Percentiles rank a stretch among this genome's conserved stretches.
These are phyloP conservation scores for Dolichoris vasculosae DNA, from an alignment of 1,140 invertebrate species.

Conservation along the genomic window DNA sequence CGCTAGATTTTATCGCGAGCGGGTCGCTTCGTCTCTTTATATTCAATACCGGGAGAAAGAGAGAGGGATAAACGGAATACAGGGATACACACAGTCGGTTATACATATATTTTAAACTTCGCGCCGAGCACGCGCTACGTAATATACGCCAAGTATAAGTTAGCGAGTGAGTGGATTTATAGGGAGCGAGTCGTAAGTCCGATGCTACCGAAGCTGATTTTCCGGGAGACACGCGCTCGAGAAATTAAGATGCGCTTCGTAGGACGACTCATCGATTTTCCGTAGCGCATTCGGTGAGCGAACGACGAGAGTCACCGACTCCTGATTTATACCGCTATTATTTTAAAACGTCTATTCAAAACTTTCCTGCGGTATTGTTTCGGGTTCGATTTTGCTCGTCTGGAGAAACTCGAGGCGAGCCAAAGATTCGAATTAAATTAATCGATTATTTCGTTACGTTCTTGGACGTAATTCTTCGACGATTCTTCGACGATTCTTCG, in stretches of 20 bases:
- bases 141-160: slow-evolving; percentile 17
- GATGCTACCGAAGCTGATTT: slow-evolving; percentile 18
- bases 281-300: neutral
- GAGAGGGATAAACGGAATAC: neutral
- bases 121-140: slow-evolving; percentile 49
- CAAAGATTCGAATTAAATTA: no score
- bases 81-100: slow-evolving; percentile 28
- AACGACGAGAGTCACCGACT: neutral
- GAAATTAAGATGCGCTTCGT: slow-evolving; percentile 11
- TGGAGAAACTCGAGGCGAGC: no score
- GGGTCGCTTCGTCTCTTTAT: slow-evolving; percentile 57
- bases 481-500: no score
- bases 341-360: neutral
- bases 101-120: slow-evolving; percentile 54
- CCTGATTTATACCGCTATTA: neutral
- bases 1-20: slow-evolving; percentile 72
- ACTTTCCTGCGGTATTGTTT: neutral
- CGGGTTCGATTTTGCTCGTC: no score
- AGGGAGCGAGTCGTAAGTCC: neutral
- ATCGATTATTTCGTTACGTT: no score
- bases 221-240: neutral
- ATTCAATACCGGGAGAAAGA: slow-evolving; percentile 41
- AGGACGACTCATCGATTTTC: neutral
- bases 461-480: no score
- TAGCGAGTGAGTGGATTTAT: slow-evolving; percentile 22